Conservation (phyloP, 2,888 invertebrate species). For the Podotricha telesiphe region DNA sequence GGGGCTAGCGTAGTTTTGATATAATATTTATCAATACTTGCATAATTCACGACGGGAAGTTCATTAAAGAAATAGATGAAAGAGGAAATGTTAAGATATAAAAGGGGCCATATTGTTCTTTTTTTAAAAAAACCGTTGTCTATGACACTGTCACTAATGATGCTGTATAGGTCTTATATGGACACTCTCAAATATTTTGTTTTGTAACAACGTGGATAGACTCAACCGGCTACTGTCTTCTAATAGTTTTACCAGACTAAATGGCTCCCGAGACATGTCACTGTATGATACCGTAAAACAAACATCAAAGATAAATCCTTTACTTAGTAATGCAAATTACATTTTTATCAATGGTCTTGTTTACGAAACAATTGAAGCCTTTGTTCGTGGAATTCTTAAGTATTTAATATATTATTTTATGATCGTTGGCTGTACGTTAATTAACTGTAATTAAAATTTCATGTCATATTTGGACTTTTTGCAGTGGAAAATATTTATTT, state of each 20-base stretch:
- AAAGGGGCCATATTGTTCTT: too few species aligned
- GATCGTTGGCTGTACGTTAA: background rate
- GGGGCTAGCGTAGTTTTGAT: too few species aligned
- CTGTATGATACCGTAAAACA: background rate
- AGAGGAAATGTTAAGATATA: too few species aligned
- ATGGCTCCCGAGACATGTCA: conserved; percentile 22
- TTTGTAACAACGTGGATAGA: background rate
- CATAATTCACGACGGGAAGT: too few species aligned
- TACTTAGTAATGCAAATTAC: conserved; percentile 2
- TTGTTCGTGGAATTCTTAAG: conserved; percentile 22
- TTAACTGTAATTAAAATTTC: background rate
- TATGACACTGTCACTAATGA: too few species aligned
- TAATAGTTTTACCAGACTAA: conserved; percentile 23
- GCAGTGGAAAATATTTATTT: conserved; percentile 2
- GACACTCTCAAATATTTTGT: background rate
- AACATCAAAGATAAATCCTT: background rate
- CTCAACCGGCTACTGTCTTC: background rate
- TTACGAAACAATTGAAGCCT: conserved; percentile 8
- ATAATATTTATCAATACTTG: too few species aligned
- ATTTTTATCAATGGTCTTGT: conserved; percentile 27
- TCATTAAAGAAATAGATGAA: too few species aligned
- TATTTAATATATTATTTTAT: conserved; percentile 17
- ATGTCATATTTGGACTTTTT: background rate
- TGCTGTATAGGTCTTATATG: too few species aligned
- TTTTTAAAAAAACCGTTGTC: too few species aligned